These are phyloP conservation scores for Potorous gilbertii DNA, from an alignment of 2,797 vertebrate genomes.

Conservation along the genomic window DNA sequence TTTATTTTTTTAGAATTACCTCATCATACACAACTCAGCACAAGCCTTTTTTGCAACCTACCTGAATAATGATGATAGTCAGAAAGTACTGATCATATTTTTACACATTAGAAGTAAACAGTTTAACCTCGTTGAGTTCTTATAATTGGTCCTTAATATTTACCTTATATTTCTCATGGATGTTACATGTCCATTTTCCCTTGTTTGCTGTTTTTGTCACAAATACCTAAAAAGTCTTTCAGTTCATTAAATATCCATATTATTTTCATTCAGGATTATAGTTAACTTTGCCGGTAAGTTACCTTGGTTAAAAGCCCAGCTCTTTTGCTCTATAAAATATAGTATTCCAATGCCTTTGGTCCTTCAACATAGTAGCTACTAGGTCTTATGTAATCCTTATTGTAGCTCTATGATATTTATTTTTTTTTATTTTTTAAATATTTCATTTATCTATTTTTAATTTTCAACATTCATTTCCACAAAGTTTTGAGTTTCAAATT, in stretches of 20 bases:
- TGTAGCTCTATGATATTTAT: not conserved
- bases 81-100: not conserved
- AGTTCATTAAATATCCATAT: not conserved
- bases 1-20: not conserved
- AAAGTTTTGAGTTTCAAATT: too few species aligned
- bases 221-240: not conserved
- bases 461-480: too few species aligned
- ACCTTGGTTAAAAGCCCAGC: not conserved
- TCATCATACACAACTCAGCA: not conserved
- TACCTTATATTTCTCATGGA: not conserved
- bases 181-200: not conserved
- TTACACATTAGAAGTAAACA: not conserved
- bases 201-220: not conserved
- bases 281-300: not conserved
- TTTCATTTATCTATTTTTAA: too few species aligned
- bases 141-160: not conserved
- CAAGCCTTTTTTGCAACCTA: not conserved
- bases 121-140: not conserved
- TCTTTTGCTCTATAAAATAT: not conserved
- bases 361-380: not conserved
- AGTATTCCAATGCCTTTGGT: not conserved
- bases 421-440: too few species aligned
- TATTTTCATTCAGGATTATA: not conserved
- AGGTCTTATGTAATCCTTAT: not conserved
- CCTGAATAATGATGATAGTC: not conserved